Percentiles rank a stretch among this genome's conserved stretches.
Evolutionary conservation across 1,140 invertebrate species (phyloP).

Genomic region (Caenorhabditis latens): DNA sequence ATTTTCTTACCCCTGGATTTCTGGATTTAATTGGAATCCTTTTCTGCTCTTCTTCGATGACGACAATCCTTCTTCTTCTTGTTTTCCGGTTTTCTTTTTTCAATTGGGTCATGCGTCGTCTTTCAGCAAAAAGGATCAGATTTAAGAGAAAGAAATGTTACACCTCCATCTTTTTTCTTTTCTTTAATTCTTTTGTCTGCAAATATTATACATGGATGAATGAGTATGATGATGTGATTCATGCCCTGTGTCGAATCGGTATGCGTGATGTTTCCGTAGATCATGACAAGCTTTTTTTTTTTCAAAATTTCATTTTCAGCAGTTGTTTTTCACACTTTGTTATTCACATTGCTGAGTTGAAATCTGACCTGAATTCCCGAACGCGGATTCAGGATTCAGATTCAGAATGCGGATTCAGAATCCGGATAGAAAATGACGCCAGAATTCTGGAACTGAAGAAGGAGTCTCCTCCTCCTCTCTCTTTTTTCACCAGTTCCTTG

Average conservation of each 20-base stretch:
- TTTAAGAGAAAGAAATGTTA: not conserved
- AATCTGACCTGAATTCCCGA: constrained; percentile 11
- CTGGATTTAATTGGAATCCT: constrained; percentile 36
- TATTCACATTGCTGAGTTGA: not conserved
- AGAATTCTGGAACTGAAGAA: not conserved
- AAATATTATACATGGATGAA: not conserved
- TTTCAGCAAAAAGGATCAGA: constrained; percentile 23
- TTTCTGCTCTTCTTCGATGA: not conserved
- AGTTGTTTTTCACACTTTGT: not conserved
- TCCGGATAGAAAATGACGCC: constrained; percentile 23
- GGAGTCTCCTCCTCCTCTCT: not conserved
- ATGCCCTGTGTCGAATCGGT: not conserved
- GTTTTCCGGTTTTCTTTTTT: constrained; percentile 10
- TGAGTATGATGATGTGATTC: not conserved
- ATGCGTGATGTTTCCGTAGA: too few relatives aligned
- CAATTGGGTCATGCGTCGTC: not conserved
- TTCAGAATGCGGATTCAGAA: too few relatives aligned
- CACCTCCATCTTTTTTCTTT: not conserved
- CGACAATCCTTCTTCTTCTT: not conserved
- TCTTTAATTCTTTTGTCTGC: not conserved
- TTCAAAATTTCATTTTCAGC: not conserved
- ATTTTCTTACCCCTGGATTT: not conserved
- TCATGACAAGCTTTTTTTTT: too few relatives aligned
- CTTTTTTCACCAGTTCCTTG: constrained; percentile 21
- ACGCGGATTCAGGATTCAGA: too few relatives aligned